A percentile compares a stretch with the other conserved stretches of the same genome.
These are phyloP conservation scores for Nyctibius grandis DNA, from an alignment of 2,797 vertebrate species.

Conservation along the genomic window DNA sequence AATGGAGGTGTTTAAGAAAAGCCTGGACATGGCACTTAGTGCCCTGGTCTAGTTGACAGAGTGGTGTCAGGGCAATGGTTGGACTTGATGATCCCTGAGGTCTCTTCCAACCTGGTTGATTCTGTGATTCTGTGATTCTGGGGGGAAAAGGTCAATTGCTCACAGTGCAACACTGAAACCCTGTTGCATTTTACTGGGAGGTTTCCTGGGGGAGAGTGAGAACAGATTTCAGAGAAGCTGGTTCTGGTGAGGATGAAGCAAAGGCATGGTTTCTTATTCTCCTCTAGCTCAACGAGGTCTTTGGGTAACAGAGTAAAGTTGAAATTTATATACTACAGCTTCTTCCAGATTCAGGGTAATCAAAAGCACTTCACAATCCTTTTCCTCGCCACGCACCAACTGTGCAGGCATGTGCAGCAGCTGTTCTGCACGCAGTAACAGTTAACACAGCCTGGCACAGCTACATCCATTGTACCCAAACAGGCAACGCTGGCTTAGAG, in stretches of 20 bases:
- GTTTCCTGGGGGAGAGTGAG: background rate
- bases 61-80: too few species aligned
- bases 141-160: background rate
- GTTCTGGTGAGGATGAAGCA: background rate
- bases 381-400: background rate
- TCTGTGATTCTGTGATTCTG: too few species aligned
- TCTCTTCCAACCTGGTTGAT: too few species aligned
- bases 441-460: background rate
- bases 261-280: background rate
- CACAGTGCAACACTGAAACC: background rate
- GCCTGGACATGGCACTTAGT: too few species aligned
- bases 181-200: background rate
- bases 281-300: background rate
- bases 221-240: background rate
- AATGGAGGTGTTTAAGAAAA: too few species aligned
- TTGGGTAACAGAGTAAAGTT: background rate
- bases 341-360: background rate
- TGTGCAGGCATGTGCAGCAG: background rate
- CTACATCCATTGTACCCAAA: background rate
- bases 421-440: accelerated
- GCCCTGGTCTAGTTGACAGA: too few species aligned
- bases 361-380: background rate
- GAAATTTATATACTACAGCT: background rate
- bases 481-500: background rate
- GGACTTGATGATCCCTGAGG: too few species aligned